Conservation (phyloP, 2,888 invertebrate species). For the Polyommatus iphigenia region DNA sequence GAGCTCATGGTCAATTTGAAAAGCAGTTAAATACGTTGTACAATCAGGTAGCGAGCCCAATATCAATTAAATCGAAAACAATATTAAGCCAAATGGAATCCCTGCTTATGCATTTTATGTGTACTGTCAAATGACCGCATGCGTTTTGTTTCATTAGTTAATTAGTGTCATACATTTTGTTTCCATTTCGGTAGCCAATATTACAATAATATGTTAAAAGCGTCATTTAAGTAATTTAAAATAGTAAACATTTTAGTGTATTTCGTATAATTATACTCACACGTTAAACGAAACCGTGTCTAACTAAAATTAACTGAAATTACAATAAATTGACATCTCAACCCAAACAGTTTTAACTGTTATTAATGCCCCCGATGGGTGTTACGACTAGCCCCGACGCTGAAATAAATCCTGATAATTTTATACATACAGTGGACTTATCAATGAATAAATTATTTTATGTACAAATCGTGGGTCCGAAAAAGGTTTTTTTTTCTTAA, state of each 20-base stretch:
- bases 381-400: conserved; percentile 1
- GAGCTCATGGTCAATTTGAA: conserved; percentile 9
- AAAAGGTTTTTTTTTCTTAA: not conserved
- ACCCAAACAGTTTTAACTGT: conserved; percentile 13
- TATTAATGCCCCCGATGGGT: conserved; percentile 6
- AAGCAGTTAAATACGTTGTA: conserved; percentile 14
- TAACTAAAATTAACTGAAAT: not conserved
- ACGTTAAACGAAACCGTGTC: not conserved
- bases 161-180: not conserved
- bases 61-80: conserved; percentile 28
- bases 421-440: not conserved
- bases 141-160: conserved; percentile 12
- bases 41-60: conserved; percentile 26
- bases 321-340: not conserved
- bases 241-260: not conserved
- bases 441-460: conserved; percentile 8
- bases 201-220: not conserved
- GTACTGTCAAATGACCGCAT: conserved; percentile 14
- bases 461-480: not conserved
- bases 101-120: conserved; percentile 25
- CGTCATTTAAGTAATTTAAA: not conserved
- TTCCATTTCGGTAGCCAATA: not conserved
- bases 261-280: not conserved
- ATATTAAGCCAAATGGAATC: conserved; percentile 28
- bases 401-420: conserved; percentile 9